Conservation (phyloP, 2,888 invertebrate species). For the Patella ulyssiponensis region DNA sequence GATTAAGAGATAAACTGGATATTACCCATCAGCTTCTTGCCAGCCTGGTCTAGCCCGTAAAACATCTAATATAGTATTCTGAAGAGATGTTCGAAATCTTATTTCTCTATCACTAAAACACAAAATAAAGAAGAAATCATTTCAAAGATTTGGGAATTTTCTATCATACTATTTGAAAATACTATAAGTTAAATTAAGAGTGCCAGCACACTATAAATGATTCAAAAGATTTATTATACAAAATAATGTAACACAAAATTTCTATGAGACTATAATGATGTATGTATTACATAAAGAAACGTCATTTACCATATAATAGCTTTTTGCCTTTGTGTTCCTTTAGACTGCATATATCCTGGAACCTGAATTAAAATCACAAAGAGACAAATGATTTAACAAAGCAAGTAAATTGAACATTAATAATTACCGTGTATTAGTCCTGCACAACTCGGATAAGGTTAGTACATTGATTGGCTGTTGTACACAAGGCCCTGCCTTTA, state of each 20-base stretch:
- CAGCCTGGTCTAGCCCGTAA: slow-evolving; percentile 66
- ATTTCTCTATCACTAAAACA: slow-evolving; percentile 59
- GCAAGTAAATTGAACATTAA: too few relatives aligned
- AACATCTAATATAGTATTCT: slow-evolving; percentile 70
- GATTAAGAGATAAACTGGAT: background rate
- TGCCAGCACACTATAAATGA: too few relatives aligned
- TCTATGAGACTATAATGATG: too few relatives aligned
- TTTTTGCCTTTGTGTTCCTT: slow-evolving; percentile 39
- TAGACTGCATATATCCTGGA: slow-evolving; percentile 51
- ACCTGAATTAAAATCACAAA: slow-evolving; percentile 27
- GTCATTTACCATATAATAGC: slow-evolving; percentile 46
- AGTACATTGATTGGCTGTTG: too few relatives aligned
- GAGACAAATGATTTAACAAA: too few relatives aligned
- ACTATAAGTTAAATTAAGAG: too few relatives aligned
- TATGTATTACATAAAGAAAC: background rate
- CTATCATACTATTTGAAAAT: background rate
- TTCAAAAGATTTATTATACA: too few relatives aligned
- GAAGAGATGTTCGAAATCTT: slow-evolving; percentile 66
- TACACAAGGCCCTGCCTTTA: too few relatives aligned
- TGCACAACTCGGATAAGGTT: too few relatives aligned
- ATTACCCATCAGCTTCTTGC: slow-evolving; percentile 68
- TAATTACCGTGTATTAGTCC: too few relatives aligned
- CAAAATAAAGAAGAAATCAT: slow-evolving; percentile 1
- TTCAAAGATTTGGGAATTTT: background rate
- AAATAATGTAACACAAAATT: too few relatives aligned